Evolutionary conservation across 2,113 vertebrate species (phyloP).

Genomic region (Salvator merianae): DNA sequence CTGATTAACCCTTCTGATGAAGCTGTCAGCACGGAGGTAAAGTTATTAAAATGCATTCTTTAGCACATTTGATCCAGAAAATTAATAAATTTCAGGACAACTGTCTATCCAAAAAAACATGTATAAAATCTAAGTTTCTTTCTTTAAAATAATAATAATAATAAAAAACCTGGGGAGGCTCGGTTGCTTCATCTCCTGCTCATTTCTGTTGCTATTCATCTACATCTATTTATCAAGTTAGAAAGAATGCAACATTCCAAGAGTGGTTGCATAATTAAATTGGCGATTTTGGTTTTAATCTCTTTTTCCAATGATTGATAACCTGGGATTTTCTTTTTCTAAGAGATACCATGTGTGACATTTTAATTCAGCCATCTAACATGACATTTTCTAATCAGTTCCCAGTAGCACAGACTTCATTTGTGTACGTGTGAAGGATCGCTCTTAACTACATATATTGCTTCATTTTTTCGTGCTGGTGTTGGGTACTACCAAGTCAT

Average conservation of each 20-base stretch:
- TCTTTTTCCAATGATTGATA: neutral
- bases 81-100: neutral
- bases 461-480: no score
- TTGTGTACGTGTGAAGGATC: neutral
- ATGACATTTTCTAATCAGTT: neutral
- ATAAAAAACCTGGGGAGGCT: no score
- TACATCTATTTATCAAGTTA: neutral
- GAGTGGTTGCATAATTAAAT: no score
- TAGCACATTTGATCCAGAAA: neutral
- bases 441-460: no score
- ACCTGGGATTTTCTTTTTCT: neutral
- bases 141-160: no score
- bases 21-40: conserved; percentile 94
- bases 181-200: neutral
- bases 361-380: neutral
- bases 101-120: no score
- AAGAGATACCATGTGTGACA: no score
- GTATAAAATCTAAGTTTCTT: no score
- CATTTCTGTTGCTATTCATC: neutral
- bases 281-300: neutral
- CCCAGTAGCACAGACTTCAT: neutral
- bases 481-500: no score
- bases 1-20: conserved; percentile 97
- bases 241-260: no score
- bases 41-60: conserved; percentile 16